Evolutionary conservation across 2,888 invertebrate species (phyloP).

Genomic region (Anthoptus insignis): DNA sequence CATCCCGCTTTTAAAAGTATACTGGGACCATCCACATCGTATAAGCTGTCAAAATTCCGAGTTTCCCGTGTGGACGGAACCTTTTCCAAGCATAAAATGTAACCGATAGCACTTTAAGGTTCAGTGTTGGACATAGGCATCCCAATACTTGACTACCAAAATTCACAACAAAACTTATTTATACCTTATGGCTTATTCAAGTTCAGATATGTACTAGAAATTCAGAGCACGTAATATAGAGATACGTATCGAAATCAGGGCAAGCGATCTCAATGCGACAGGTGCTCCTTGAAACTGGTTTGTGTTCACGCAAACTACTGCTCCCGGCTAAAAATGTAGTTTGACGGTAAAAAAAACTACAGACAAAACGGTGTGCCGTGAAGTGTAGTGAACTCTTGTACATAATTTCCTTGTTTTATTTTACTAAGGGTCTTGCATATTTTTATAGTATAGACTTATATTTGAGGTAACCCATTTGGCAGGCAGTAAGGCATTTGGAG

Average conservation of each 20-base stretch:
- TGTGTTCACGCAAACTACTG: slow-evolving; percentile 44
- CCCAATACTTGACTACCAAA: too few relatives aligned
- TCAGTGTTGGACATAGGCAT: too few relatives aligned
- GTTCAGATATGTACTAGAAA: slow-evolving; percentile 5
- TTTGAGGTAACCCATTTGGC: too few relatives aligned
- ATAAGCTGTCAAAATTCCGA: too few relatives aligned
- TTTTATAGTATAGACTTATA: too few relatives aligned
- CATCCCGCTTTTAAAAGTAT: too few relatives aligned
- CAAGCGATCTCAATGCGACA: slow-evolving; percentile 49
- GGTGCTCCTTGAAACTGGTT: slow-evolving; percentile 53
- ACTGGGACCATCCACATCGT: too few relatives aligned
- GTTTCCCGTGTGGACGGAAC: too few relatives aligned
- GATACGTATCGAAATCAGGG: slow-evolving; percentile 48
- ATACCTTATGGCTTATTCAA: too few relatives aligned
- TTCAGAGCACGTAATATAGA: slow-evolving; percentile 38
- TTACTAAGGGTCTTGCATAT: background rate
- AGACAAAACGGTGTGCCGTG: background rate
- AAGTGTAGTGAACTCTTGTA: background rate
- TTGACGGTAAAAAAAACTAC: slow-evolving; percentile 7
- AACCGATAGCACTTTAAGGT: too few relatives aligned
- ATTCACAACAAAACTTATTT: background rate
- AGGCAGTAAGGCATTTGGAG: too few relatives aligned
- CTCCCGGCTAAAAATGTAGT: slow-evolving; percentile 27
- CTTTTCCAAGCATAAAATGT: too few relatives aligned
- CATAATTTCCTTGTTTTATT: background rate